Base-by-base conservation (phyloP, 2,888 invertebrate species). In the Tenthredo amoena region DNA sequence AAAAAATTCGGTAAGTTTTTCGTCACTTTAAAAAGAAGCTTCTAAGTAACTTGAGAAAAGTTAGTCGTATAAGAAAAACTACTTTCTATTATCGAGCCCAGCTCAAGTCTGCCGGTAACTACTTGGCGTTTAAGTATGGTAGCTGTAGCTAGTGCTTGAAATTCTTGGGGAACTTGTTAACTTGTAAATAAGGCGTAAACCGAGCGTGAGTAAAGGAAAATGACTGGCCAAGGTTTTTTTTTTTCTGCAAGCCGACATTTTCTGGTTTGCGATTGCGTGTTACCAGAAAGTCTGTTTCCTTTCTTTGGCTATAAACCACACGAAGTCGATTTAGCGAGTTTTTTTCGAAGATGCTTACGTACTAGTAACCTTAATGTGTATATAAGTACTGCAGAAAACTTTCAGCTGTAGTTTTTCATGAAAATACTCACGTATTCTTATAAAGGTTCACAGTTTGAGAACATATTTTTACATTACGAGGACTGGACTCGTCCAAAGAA, bases 151-250 rank as follows among this genome's bases (percentile, higher is more conserved):
- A 34, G 6, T 26, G 77, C 18, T 62, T 81, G 81, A 81, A 81
- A 81, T 81, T 81, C 81, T 81, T 62, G 21, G 81, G 37, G 58
- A 43, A 81, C 81, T 81, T 81, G 81, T 81, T 81, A 81, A 81
- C 81, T 81, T 62, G 81, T 81, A 81, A 81, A 81, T 81, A 81
- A 81, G 40, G 58, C 34, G 81, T 34, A 37, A 37, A 34, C 40
- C 31, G 37, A 62, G 58, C 81, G 50, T 40, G 58, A 62, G 58
- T 40, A 40, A 62, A 81, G 58, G 34, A 62, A 79, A 81, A 81
- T 81, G 50, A 81, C 81, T 50, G n/a, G 62, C 4, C 37, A 68
- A 34, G 2, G 31, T 68, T 12, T 31, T 31, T 34, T 55, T 18
- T 55, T 79, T 55, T 55, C 10, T n/a, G 34, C 81, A 81, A 58